These are phyloP conservation scores for Amaurobius ferox DNA, from an alignment of 2,888 invertebrate species.

Conservation along the genomic window DNA sequence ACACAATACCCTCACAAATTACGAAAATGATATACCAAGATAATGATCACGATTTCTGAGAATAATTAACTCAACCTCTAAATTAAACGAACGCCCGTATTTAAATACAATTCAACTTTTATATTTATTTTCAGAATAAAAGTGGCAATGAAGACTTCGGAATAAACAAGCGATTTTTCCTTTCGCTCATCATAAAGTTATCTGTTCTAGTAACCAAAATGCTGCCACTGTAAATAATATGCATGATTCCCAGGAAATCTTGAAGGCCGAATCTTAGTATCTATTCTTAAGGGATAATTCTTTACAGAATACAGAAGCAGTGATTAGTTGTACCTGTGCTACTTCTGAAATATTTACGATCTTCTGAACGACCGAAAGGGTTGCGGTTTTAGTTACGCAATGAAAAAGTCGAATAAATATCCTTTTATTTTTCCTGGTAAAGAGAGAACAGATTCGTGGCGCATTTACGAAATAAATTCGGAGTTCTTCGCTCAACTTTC, in stretches of 20 bases:
- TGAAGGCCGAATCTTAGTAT: neutral
- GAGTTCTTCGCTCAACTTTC: no score
- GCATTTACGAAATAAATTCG: no score
- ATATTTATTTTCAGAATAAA: neutral
- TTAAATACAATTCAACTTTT: neutral
- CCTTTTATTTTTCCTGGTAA: neutral
- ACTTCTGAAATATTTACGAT: conserved; percentile 4
- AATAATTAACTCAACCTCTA: neutral
- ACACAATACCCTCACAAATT: no score
- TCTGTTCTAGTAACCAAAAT: neutral
- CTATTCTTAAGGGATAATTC: neutral
- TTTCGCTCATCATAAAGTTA: no score
- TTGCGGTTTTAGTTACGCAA: neutral
- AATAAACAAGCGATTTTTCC: neutral
- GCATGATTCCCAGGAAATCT: neutral
- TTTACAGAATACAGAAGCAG: neutral
- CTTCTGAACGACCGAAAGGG: neutral
- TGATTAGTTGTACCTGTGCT: neutral
- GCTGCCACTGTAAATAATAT: neutral
- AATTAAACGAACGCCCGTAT: no score
- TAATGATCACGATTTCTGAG: neutral
- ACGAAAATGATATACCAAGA: no score
- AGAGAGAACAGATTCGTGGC: neutral
- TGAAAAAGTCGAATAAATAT: neutral
- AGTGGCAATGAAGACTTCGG: neutral